phyloP scores from a whole-genome alignment of 2,797 vertebrate genomes.

The Amniataba percoides region DNA sequence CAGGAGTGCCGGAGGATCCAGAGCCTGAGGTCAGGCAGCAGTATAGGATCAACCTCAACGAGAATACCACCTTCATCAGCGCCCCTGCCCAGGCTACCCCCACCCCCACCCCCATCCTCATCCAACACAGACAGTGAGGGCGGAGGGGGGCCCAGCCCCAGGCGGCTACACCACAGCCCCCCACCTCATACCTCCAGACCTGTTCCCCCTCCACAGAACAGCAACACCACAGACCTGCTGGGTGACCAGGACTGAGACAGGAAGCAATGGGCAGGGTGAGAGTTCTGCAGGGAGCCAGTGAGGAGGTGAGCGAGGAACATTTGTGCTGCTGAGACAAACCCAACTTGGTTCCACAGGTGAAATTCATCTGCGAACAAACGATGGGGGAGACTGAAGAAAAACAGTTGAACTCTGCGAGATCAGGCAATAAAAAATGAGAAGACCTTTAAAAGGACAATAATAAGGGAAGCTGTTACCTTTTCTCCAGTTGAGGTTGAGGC shows the following conservation, averaged over 20 bases:
- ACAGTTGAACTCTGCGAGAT: conserved; percentile 14
- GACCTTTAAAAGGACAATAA: conserved; percentile 35
- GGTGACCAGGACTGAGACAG: conserved; percentile 82
- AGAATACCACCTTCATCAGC: conserved; percentile 82
- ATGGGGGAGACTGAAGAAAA: conserved; percentile 6
- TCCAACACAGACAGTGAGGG: conserved; percentile 88
- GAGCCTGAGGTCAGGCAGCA: conserved; percentile 84
- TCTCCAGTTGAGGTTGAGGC: conserved; percentile 35
- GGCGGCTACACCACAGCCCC: conserved; percentile 82
- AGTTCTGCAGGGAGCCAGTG: conserved; percentile 8
- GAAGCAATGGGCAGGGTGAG: conserved; percentile 1
- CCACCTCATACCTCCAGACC: conserved; percentile 74
- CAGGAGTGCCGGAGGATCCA: conserved; percentile 95
- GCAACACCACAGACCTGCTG: conserved; percentile 83
- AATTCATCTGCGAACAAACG: conserved; percentile 39
- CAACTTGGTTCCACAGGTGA: conserved; percentile 45
- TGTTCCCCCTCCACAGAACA: conserved; percentile 79
- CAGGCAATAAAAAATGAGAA: conserved; percentile 13
- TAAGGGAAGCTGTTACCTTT: conserved; percentile 18
- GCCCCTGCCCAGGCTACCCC: conserved; percentile 79
- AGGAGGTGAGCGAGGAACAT: conserved; percentile 24
- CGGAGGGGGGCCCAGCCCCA: conserved; percentile 83
- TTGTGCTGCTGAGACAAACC: conserved; percentile 55
- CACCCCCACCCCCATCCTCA: conserved; percentile 83
- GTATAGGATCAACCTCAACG: conserved; percentile 71